These are phyloP conservation scores for Drosophila barbarae DNA, from an alignment of 2,888 invertebrate species.

Conservation along the genomic window DNA sequence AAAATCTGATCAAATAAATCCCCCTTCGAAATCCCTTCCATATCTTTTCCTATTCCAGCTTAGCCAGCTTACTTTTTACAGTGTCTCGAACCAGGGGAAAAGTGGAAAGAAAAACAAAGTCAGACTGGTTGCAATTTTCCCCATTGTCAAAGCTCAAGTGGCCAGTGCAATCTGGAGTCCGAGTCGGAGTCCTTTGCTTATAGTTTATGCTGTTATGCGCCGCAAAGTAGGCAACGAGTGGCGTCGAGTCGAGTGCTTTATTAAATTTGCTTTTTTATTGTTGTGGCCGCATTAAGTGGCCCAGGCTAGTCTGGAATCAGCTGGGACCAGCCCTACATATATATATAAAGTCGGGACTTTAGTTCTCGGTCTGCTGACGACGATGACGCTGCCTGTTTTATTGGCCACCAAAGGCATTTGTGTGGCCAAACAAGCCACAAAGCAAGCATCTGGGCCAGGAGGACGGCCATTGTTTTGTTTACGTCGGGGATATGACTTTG, in stretches of 20 bases:
- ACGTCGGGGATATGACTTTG: conserved; percentile 45
- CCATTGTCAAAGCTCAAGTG: conserved; percentile 72
- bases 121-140: conserved; percentile 53
- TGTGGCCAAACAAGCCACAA: conserved; percentile 50
- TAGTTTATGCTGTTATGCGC: conserved; percentile 70
- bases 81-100: conserved; percentile 28
- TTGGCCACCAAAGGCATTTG: conserved; percentile 64
- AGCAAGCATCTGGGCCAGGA: conserved; percentile 43
- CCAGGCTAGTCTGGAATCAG: conserved; percentile 43
- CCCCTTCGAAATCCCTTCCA: background rate
- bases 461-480: conserved; percentile 44
- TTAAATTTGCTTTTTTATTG: conserved; percentile 68
- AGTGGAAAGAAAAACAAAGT: conserved; percentile 45
- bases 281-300: conserved; percentile 69
- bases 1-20: background rate
- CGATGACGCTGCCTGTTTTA: conserved; percentile 51
- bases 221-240: conserved; percentile 67
- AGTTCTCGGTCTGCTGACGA: conserved; percentile 33
- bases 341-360: conserved; percentile 1
- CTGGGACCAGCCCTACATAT: conserved; percentile 25
- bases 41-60: background rate
- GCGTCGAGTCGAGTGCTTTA: conserved; percentile 55
- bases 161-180: conserved; percentile 28
- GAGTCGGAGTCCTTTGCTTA: conserved; percentile 30
- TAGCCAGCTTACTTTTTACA: conserved; percentile 1